phyloP scores from a whole-genome alignment of 2,797 vertebrate species.

The Semotilus atromaculatus region DNA sequence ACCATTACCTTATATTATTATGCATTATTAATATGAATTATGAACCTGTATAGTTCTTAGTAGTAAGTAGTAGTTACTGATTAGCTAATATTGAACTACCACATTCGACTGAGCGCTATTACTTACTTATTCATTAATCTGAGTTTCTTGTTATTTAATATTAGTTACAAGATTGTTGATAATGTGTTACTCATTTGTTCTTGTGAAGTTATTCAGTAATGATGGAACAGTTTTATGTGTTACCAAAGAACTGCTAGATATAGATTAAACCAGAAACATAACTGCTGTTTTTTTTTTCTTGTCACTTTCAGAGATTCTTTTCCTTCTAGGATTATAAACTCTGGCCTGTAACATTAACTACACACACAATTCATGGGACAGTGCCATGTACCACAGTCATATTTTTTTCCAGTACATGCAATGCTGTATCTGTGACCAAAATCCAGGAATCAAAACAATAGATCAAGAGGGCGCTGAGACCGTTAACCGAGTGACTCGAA shows the following conservation, averaged over 20 bases:
- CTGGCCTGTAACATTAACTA: slow-evolving; percentile 15
- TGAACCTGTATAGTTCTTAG: too few relatives aligned
- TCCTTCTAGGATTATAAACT: slow-evolving; percentile 19
- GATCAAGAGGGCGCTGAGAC: neutral
- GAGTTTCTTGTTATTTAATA: too few relatives aligned
- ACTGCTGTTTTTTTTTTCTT: slow-evolving; percentile 4
- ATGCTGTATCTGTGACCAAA: slow-evolving; percentile 30
- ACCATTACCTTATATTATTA: too few relatives aligned
- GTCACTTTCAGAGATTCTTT: neutral
- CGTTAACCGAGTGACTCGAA: slow-evolving; percentile 16
- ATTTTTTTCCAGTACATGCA: slow-evolving; percentile 31
- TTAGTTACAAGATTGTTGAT: too few relatives aligned
- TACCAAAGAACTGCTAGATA: neutral
- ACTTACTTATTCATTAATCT: too few relatives aligned
- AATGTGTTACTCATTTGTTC: too few relatives aligned
- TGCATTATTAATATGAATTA: too few relatives aligned
- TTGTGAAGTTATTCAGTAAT: too few relatives aligned
- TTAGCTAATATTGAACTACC: too few relatives aligned
- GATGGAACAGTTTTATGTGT: too few relatives aligned
- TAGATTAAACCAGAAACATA: slow-evolving; percentile 12
- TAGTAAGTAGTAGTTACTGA: too few relatives aligned
- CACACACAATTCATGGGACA: slow-evolving; percentile 24
- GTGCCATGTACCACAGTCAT: slow-evolving; percentile 22
- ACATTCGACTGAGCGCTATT: too few relatives aligned
- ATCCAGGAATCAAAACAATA: slow-evolving; percentile 6